These are phyloP conservation scores for Camponotus pennsylvanicus DNA, from an alignment of 1,140 invertebrate species.

Conservation along the genomic window DNA sequence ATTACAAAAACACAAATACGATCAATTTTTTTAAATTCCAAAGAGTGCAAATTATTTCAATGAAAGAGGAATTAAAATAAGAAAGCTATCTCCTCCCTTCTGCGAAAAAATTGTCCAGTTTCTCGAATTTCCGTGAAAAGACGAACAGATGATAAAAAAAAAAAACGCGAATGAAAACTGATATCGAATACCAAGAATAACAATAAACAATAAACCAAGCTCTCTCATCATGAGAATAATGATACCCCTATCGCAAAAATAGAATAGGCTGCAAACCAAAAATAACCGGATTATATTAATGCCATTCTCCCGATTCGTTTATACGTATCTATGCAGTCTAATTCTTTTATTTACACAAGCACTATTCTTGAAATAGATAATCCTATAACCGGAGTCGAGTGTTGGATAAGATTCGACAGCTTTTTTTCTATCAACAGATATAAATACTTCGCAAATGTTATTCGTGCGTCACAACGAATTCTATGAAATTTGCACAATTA, in stretches of 20 bases:
- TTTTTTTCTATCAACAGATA: neutral
- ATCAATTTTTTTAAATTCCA: too few species aligned
- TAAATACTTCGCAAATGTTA: neutral
- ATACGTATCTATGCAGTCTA: neutral
- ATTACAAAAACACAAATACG: too few species aligned
- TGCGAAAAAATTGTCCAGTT: neutral
- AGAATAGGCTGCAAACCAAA: constrained; percentile 21
- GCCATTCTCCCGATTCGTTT: neutral
- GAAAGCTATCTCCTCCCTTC: neutral
- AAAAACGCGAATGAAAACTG: constrained; percentile 4
- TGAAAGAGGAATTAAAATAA: neutral
- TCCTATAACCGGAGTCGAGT: constrained; percentile 19
- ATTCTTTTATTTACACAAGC: constrained; percentile 27
- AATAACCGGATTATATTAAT: constrained; percentile 58
- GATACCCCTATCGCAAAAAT: constrained; percentile 55
- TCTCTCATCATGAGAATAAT: constrained; percentile 23
- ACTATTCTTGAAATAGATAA: neutral
- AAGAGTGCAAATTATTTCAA: neutral
- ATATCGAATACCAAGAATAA: neutral
- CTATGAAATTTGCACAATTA: neutral
- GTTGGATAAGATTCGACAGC: neutral
- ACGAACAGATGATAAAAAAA: neutral
- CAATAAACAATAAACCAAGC: neutral
- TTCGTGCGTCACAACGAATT: neutral
- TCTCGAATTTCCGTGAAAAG: neutral